Evolutionary conservation across 2,113 vertebrate species (phyloP).

Genomic region (Upupa epops): DNA sequence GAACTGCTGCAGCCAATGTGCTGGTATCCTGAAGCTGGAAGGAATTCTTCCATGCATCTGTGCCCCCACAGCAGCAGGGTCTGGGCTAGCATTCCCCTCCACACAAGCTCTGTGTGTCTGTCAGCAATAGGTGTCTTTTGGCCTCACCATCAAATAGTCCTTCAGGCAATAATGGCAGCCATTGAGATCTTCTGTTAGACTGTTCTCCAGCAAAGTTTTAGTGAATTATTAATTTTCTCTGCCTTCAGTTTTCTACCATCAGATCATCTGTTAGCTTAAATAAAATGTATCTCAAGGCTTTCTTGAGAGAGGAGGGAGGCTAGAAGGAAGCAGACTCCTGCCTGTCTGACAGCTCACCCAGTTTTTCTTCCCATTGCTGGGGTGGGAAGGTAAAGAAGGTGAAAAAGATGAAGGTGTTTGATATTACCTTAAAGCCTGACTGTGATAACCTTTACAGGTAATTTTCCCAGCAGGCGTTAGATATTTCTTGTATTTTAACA

Average conservation of each 20-base stretch:
- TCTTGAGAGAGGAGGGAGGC: not conserved
- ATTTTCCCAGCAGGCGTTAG: conserved; percentile 69
- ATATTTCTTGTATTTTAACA: conserved; percentile 60
- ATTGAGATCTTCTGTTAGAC: not conserved
- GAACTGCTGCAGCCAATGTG: not conserved
- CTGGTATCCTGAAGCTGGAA: not conserved
- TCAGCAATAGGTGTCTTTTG: not conserved
- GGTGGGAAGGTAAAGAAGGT: not conserved
- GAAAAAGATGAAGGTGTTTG: conserved; percentile 30
- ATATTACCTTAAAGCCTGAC: conserved; percentile 48
- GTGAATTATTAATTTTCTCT: conserved; percentile 55
- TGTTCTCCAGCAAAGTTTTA: conserved; percentile 13
- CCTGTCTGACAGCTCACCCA: not conserved
- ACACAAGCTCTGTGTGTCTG: accelerated
- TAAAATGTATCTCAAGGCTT: not conserved
- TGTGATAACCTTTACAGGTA: conserved; percentile 59
- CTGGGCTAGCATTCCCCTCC: not conserved
- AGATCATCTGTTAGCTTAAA: conserved; percentile 62
- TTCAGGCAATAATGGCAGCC: not conserved
- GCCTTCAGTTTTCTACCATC: conserved; percentile 38
- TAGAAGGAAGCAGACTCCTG: conserved; percentile 39
- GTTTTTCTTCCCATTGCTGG: not conserved
- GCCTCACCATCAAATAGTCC: not conserved
- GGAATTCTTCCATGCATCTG: not conserved
- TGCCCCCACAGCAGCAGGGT: not conserved